A percentile compares a stretch with the other conserved stretches of the same genome.
These are phyloP conservation scores for Drosophila anceps DNA, from an alignment of 2,888 invertebrate genomes.

Conservation along the genomic window DNA sequence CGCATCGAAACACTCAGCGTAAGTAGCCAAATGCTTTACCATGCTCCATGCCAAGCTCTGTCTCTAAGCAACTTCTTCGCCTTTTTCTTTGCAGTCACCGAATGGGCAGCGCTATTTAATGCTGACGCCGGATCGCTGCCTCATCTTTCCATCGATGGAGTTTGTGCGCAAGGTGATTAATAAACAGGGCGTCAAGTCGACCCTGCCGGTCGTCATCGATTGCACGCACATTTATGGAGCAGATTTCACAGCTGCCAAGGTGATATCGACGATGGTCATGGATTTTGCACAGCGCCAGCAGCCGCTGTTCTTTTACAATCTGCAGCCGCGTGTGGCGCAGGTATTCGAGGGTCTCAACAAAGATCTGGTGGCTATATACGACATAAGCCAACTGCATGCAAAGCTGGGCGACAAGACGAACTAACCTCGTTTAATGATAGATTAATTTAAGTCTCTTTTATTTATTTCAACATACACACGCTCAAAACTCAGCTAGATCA, in stretches of 20 bases:
- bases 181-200: constrained; percentile 90
- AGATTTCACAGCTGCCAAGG: constrained; percentile 94
- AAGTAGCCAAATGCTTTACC: constrained; percentile 77
- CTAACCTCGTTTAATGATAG: constrained; percentile 58
- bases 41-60: too few relatives aligned
- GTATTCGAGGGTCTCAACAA: constrained; percentile 92
- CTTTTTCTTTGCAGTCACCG: constrained; percentile 85
- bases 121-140: constrained; percentile 94
- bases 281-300: constrained; percentile 91
- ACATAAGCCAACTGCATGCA: constrained; percentile 90
- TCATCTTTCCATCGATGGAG: constrained; percentile 96
- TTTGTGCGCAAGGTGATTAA: constrained; percentile 94
- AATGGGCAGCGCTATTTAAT: constrained; percentile 91
- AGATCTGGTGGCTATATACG: constrained; percentile 91
- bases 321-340: constrained; percentile 92
- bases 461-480: constrained; percentile 43
- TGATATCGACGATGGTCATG: constrained; percentile 90
- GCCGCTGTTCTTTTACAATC: constrained; percentile 92
- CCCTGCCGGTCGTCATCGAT: constrained; percentile 92
- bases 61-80: neutral
- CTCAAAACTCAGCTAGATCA: constrained; percentile 43
- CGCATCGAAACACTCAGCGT: constrained; percentile 91
- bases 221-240: constrained; percentile 95
- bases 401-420: constrained; percentile 86
- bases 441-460: constrained; percentile 56